These are phyloP conservation scores for Agrilus mali DNA, from an alignment of 2,888 invertebrate genomes.

Conservation along the genomic window DNA sequence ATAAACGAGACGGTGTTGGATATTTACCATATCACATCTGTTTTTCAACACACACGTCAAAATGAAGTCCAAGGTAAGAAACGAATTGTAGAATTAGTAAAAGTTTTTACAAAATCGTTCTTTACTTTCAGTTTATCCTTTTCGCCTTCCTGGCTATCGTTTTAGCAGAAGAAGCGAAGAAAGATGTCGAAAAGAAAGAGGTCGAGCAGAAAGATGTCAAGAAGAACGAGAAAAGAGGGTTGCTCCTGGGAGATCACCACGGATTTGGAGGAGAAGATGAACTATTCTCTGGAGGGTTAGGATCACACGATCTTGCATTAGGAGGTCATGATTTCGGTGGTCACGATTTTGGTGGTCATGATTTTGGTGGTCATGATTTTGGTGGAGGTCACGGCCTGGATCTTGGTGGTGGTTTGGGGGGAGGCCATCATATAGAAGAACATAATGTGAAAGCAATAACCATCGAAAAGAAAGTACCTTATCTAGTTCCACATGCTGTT, in stretches of 20 bases:
- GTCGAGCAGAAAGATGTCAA: background rate
- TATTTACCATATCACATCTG: no score
- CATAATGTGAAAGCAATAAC: slow-evolving; percentile 19
- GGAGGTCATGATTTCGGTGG: slow-evolving; percentile 11
- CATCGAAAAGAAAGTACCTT: slow-evolving; percentile 25
- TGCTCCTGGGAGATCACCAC: slow-evolving; percentile 12
- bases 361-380: slow-evolving; percentile 8
- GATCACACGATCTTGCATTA: slow-evolving; percentile 11
- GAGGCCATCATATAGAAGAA: slow-evolving; percentile 12
- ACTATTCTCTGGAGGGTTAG: slow-evolving; percentile 3
- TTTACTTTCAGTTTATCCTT: slow-evolving; percentile 1
- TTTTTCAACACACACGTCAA: no score
- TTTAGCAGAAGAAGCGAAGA: slow-evolving; percentile 10
- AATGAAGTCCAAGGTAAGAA: no score
- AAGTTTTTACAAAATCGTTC: no score
- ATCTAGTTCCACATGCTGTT: slow-evolving; percentile 39
- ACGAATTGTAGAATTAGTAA: no score
- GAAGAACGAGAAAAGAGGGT: background rate
- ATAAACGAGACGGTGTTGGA: no score
- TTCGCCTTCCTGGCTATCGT: slow-evolving; percentile 11
- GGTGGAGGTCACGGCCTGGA: slow-evolving; percentile 15
- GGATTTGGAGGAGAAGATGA: slow-evolving; percentile 11
- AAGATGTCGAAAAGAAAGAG: background rate
- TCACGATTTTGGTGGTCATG: slow-evolving; percentile 11
- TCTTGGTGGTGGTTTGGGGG: slow-evolving; percentile 11